Conservation (phyloP, 1,140 invertebrate species). For the Paraescarpia echinospica region DNA sequence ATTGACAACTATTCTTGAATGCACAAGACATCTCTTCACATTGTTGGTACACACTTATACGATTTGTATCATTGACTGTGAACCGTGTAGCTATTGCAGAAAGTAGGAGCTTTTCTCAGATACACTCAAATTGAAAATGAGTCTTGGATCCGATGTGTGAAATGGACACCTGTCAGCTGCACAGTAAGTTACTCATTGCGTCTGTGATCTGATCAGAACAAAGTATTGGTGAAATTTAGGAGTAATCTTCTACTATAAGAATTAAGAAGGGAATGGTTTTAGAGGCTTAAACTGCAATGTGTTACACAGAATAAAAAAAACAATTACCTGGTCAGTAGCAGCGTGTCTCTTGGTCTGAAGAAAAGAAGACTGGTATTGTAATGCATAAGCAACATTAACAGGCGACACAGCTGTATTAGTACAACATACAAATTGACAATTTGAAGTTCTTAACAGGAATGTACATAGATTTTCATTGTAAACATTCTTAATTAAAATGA, state of each 20-base stretch:
- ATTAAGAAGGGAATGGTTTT: background rate
- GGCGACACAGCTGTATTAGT: background rate
- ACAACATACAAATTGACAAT: background rate
- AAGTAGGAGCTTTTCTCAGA: too few relatives aligned
- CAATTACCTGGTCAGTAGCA: background rate
- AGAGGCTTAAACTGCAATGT: background rate
- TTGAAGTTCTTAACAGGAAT: background rate
- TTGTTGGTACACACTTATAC: too few relatives aligned
- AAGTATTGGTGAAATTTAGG: background rate
- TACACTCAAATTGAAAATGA: too few relatives aligned
- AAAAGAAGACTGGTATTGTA: background rate
- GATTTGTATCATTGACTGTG: too few relatives aligned
- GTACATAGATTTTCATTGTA: too few relatives aligned
- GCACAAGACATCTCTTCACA: too few relatives aligned
- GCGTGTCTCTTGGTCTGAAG: background rate
- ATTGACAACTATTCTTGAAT: too few relatives aligned
- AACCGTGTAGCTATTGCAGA: too few relatives aligned
- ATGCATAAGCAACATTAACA: background rate
- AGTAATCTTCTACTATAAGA: background rate
- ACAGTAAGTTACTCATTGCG: too few relatives aligned
- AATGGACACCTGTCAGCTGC: too few relatives aligned
- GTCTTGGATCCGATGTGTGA: too few relatives aligned
- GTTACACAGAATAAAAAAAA: background rate
- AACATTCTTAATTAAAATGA: too few relatives aligned
- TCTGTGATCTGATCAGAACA: background rate